A percentile compares a stretch with the other conserved stretches of the same genome.
Evolutionary conservation across 2,888 invertebrate genomes (phyloP).

Genomic region (Oxycera nigricornis): DNA sequence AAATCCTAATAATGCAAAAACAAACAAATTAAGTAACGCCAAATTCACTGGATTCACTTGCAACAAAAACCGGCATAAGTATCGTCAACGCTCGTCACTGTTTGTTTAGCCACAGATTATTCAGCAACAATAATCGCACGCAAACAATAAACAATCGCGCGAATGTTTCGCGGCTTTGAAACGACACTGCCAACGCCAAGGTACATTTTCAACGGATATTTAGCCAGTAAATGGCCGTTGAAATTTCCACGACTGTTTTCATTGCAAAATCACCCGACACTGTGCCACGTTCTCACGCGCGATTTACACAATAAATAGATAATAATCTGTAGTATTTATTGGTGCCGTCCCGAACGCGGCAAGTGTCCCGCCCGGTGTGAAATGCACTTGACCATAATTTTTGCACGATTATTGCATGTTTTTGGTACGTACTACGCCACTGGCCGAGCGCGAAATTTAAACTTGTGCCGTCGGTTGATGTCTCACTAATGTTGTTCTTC

Average conservation of each 20-base stretch:
- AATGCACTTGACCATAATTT: not conserved
- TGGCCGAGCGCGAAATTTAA: slow-evolving; percentile 20
- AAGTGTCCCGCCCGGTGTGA: not conserved
- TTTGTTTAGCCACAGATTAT: not conserved
- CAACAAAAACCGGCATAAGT: not conserved
- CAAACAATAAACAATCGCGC: slow-evolving; percentile 7
- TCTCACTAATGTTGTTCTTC: slow-evolving; percentile 12
- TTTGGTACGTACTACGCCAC: not conserved
- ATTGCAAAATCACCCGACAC: not conserved
- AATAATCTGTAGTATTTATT: not conserved
- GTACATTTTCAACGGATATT: slow-evolving; percentile 13
- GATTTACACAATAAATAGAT: not conserved
- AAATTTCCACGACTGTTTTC: not conserved
- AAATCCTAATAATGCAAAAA: not conserved
- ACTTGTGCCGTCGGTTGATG: not conserved
- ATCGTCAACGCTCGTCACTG: not conserved
- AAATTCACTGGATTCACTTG: not conserved
- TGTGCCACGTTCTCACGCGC: not conserved
- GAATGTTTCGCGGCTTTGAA: not conserved
- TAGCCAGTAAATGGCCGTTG: slow-evolving; percentile 4
- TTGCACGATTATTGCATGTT: not conserved
- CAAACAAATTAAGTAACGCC: not conserved
- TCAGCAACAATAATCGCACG: not conserved
- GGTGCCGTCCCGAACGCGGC: not conserved
- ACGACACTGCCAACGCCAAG: slow-evolving; percentile 1